Conservation (phyloP, 2,888 invertebrate species). For the Atethmia centrago region DNA sequence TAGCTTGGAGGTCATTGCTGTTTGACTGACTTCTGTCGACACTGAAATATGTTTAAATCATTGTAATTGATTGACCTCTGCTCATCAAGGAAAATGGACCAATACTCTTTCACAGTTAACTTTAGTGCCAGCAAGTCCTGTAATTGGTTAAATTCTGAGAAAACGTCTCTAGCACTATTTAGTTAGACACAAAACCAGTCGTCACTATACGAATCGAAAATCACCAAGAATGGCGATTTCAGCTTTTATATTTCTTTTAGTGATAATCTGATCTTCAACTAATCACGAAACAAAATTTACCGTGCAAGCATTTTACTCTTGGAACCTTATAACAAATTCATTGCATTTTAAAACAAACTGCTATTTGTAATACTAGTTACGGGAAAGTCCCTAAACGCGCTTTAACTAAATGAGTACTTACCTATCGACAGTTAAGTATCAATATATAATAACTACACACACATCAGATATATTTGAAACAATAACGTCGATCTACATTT, state of each 20-base stretch:
- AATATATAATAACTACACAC: no score
- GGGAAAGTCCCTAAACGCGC: conserved; percentile 11
- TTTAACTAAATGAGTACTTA: neutral
- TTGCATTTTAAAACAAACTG: conserved; percentile 17
- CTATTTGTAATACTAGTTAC: neutral
- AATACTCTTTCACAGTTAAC: neutral
- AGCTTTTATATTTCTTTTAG: neutral
- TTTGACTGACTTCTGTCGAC: conserved; percentile 37
- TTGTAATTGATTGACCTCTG: conserved; percentile 34
- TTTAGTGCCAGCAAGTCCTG: neutral
- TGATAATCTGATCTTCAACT: neutral
- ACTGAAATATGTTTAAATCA: conserved; percentile 16
- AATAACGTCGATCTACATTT: no score
- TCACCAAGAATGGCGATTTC: neutral
- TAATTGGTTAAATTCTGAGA: neutral
- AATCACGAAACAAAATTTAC: neutral
- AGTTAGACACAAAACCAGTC: neutral
- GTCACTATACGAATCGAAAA: neutral
- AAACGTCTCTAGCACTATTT: neutral
- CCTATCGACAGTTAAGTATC: no score
- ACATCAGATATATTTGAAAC: no score
- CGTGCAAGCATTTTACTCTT: neutral
- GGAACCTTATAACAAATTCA: conserved; percentile 18
- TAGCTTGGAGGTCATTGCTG: conserved; percentile 43
- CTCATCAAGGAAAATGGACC: neutral